Base-by-base conservation (phyloP, 2,797 vertebrate genomes). In the Thripadectes ignobilis region DNA sequence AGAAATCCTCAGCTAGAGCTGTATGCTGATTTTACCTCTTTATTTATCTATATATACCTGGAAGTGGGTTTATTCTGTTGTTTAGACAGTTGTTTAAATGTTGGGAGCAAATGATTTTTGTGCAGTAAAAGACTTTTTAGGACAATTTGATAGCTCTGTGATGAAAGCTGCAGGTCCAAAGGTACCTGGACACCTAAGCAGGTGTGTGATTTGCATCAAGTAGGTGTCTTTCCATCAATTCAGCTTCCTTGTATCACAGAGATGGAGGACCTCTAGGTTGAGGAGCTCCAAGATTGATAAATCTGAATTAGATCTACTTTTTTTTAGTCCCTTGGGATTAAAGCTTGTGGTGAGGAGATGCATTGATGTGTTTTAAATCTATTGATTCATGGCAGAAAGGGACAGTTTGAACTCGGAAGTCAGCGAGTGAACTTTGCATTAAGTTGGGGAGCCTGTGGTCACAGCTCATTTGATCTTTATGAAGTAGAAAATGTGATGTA, bases 391-490 rank as follows among this genome's bases (percentile, higher is more conserved):
- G 82, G 95, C 77, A 93, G 95, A 97, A 97, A 97, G 85, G 94
- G 89, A 93, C 93, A 95, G 95, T 98, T 98, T 96, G 96, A 97
- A 96, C 93, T 96, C 43, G 12, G 95, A 98, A 97, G 96, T 97
- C 96, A 97, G 95, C 46, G 95, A 96, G 95, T 96, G 97, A 97
- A 98, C 97, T 98, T 98, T 95, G 89, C 96, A 97, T 98, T 98
- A 98, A 98, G 96, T 97, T 97, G 88, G 95, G 97, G 95, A 97
- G 97, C 94, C 92, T 96, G 55, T 96, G 93, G 98, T 98, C 97
- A 98, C 98, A 98, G 97, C 97, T 98, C 98, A 98, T 98, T 98
- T 97, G 97, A 80, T 97, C 97, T 97, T 97, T 96, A 97, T 98
- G 97, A 97, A 97, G 97, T 97, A 97, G 97, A 98, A 98, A 98